Base-by-base conservation (phyloP, 2,888 invertebrate species). In the Tortrix viridana region DNA sequence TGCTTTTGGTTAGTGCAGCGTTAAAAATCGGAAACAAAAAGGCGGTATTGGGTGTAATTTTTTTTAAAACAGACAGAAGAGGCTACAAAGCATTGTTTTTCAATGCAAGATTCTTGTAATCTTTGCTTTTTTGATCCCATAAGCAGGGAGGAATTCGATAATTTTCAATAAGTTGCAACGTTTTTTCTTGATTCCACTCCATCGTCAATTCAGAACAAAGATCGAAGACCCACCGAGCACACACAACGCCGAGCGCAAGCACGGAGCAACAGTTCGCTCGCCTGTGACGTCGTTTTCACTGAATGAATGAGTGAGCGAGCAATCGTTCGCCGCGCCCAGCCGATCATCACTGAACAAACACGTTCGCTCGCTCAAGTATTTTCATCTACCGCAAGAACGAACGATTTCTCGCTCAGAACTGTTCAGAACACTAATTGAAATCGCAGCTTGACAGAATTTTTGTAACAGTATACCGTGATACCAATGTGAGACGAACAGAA, bases 371-470 rank as follows among this genome's bases (percentile, higher is more conserved):
- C n/a, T n/a, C n/a, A n/a, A n/a, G n/a, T n/a, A n/a, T n/a, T n/a
- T n/a, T n/a, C n/a, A n/a, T n/a, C n/a, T n/a, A n/a, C n/a, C n/a
- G n/a, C n/a, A n/a, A n/a, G n/a, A 50, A 37, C 22, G 43, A 26
- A 41, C 22, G 16, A 41, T 48, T 54, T 18, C 16, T 49, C 44
- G 44, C 19, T 44, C 19, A 44, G 44, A 44, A 44, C 19, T 44
- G 44, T 19, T 19, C 41, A 19, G 19, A 32, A 37, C 20, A 37
- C 7, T 38, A 18, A 14, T 12, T 60, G 26, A 26, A 44, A 44
- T 18, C 18, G 19, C 23, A 19, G 22, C 22, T 22, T 22, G 3
- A 22, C 22, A 22, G n/a, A n/a, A n/a, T n/a, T n/a, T n/a, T n/a
- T n/a, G n/a, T n/a, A n/a, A n/a, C n/a, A n/a, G n/a, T n/a, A n/a